A percentile compares a stretch with the other conserved stretches of the same genome.
phyloP scores from a whole-genome alignment of 2,113 vertebrate genomes.

The Euleptes europaea region DNA sequence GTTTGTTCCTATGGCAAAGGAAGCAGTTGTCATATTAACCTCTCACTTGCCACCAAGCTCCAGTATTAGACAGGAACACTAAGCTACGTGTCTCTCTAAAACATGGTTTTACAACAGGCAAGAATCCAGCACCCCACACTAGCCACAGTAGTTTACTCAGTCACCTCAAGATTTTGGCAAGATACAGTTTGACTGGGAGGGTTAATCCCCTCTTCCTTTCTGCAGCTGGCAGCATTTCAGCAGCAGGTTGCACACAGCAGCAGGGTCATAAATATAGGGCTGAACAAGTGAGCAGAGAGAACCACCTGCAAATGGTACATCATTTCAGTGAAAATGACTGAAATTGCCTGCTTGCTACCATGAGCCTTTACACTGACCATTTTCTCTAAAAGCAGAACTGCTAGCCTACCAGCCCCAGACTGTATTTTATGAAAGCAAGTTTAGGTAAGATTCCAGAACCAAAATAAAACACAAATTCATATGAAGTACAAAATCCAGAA shows the following conservation, averaged over 20 bases:
- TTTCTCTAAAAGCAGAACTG: not conserved
- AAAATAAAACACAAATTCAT: not conserved
- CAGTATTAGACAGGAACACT: not conserved
- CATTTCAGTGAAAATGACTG: not conserved
- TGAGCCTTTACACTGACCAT: not conserved
- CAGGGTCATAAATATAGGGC: not conserved
- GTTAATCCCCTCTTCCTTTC: not conserved
- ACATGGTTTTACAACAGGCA: not conserved
- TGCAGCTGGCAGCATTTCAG: not conserved
- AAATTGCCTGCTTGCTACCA: not conserved
- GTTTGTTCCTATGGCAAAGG: not conserved
- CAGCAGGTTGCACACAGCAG: not conserved
- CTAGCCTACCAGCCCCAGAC: not conserved
- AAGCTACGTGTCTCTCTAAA: not conserved
- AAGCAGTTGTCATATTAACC: constrained; percentile 1
- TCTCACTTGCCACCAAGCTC: not conserved
- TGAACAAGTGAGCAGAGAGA: not conserved
- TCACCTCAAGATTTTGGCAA: not conserved
- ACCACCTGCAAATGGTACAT: not conserved
- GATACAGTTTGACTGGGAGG: not conserved
- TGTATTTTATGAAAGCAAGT: not conserved
- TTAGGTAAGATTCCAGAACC: fast-evolving
- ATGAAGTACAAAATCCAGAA: not conserved
- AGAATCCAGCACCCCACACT: not conserved
- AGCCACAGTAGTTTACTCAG: not conserved